Evolutionary conservation across 2,888 invertebrate species (phyloP), one percentile per base, ranked within the genome.

Genomic region (Calliopum simillimum): DNA sequence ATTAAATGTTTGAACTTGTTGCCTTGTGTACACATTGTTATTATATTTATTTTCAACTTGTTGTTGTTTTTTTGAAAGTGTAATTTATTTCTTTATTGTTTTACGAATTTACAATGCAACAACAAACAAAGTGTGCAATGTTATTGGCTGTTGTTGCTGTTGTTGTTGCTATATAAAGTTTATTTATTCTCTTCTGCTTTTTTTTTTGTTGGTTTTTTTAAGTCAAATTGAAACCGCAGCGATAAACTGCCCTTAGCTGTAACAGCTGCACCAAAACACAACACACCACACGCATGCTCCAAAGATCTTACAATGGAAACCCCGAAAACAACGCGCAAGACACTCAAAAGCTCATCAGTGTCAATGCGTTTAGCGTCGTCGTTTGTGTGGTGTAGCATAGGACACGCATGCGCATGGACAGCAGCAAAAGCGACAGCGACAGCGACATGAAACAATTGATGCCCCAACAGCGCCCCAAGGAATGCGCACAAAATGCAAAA

Each of bases 11-110:
- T 5, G 8, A 33, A 33, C 8, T 33, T 33, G 33, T 33, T 33
- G 8, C 8, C 33, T 8, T 8, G 33, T 33, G 41, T 5, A 12
- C 4, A 53, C 53, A 43, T 61, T 41, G 64, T 44, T 16, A 4
- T 44, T n/a, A 51, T 51, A 33, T 53, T 81, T 19, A 41, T 64
- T 78, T 33, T 8, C 33, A 33, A 8, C 74, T 77, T 79, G 75
- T 72, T 72, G 71, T 70, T 72, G 75, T 72, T 71, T 68, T 73
- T 75, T 74, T 82, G 82, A 81, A 84, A 85, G 84, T 6, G 33
- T 84, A 84, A 84, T 84, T 84, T 84, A 84, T 84, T 84, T 85
- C 84, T 85, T 84, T 84, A 84, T 84, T 84, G 85, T 84, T 83
- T 84, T 82, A 82, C 79, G 80, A 80, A 77, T 77, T 77, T 78